Evolutionary conservation across 2,888 invertebrate species (phyloP), one percentile per base, ranked within the genome.

Genomic region (Nebria salina): DNA sequence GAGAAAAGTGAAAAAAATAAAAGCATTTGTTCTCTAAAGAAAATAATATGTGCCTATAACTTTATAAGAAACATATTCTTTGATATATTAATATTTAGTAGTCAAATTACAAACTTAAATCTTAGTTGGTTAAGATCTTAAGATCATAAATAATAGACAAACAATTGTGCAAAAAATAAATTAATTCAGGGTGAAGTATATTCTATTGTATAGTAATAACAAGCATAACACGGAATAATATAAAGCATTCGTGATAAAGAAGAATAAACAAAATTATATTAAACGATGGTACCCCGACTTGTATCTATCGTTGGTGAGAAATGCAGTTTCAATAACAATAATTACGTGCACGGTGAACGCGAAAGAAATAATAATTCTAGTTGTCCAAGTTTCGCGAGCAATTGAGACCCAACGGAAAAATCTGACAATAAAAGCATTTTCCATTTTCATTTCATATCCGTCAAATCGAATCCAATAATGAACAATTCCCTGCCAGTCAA

Each of bases 371-470:
- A 5, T 34, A 34, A 34, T 34, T 34, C 5, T 34, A 34, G 34
- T 34, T 34, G 2, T 34, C 34, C 34, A 34, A 54, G 54, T 54
- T 54, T 54, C 54, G 2, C 11, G 13, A 54, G 8, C 54, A 54
- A 3, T 54, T 54, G 34, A 34, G 34, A 34, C 34, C 34, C 34
- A 11, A 8, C 4, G 13, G 54, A 54, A 54, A 54, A 54, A 54
- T 34, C 34, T 5, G 34, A 5, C 34, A 34, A 13, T 11, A 54
- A 54, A 54, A 54, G 8, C 54, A 41, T 66, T 79, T 73, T 79
- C 74, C 74, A 75, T 79, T 79, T 79, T 79, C 79, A 68, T 79
- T 79, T 75, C 73, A 79, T 79, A 79, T 75, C 79, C 79, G 74
- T 79, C 79, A 79, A 79, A 75, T 54, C 54, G 70, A 54, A 54